These are phyloP conservation scores for Cyphomyrus discorhynchus DNA, from an alignment of 2,113 vertebrate species.

Conservation along the genomic window DNA sequence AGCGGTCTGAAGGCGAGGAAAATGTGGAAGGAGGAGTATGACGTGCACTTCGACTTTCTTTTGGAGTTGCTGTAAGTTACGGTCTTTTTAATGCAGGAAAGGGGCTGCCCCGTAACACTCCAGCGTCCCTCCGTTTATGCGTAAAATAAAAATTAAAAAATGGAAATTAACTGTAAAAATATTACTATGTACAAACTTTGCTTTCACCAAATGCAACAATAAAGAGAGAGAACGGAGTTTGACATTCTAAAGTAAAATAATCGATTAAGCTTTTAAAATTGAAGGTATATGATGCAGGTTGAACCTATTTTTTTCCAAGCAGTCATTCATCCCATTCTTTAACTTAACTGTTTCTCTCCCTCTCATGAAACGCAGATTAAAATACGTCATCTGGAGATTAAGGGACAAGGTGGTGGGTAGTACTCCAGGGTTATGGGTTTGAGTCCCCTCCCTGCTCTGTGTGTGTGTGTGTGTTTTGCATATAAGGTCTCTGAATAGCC, in stretches of 20 bases:
- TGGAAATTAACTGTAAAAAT: background rate
- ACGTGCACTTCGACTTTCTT: slow-evolving; percentile 66
- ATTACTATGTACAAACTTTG: background rate
- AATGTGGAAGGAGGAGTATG: slow-evolving; percentile 72
- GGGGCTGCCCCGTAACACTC: background rate
- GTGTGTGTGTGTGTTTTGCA: background rate
- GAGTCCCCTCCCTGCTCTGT: background rate
- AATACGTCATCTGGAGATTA: background rate
- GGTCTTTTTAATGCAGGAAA: background rate
- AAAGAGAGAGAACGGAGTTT: background rate
- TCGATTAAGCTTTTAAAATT: background rate
- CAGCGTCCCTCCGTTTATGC: background rate
- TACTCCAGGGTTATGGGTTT: background rate
- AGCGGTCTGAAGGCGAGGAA: slow-evolving; percentile 33
- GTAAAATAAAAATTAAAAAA: background rate
- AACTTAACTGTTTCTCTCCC: background rate
- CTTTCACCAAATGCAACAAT: background rate
- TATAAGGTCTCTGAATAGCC: too few relatives aligned
- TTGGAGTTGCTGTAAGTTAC: slow-evolving; percentile 65
- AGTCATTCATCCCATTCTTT: background rate
- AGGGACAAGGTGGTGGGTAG: background rate
- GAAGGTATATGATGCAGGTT: background rate
- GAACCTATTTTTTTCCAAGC: background rate
- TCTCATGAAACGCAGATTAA: background rate
- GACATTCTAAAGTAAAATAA: background rate